Percentiles rank a stretch among this genome's conserved stretches.
Conservation (phyloP, 2,113 vertebrate species). For the Phalacrocorax brasilianus region DNA sequence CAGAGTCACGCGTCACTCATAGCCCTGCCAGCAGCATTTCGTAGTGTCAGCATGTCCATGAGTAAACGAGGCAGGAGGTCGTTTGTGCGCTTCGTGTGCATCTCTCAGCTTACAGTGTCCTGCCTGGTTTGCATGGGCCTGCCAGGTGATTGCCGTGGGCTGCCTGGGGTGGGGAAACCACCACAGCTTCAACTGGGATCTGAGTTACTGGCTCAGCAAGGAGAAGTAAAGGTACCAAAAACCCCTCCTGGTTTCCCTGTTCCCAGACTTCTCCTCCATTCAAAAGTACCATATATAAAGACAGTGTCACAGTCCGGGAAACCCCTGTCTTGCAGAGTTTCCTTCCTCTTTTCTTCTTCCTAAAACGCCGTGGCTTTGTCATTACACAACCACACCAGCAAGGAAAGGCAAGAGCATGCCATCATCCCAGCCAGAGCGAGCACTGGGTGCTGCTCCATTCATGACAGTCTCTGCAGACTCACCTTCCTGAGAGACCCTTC, state of each 20-base stretch:
- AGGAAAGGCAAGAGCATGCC: neutral
- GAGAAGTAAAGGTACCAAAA: slow-evolving; percentile 6
- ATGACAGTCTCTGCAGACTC: neutral
- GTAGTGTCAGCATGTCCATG: neutral
- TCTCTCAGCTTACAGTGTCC: neutral
- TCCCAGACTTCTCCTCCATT: slow-evolving; percentile 45
- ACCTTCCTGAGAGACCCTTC: accelerated
- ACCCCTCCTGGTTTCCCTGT: neutral
- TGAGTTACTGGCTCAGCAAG: neutral
- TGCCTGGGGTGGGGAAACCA: neutral
- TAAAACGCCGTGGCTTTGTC: neutral
- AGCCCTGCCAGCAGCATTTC: neutral
- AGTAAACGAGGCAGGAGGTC: neutral
- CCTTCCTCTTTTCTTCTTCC: slow-evolving; percentile 61
- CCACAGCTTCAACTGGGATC: neutral
- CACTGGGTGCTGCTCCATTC: neutral
- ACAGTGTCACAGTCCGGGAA: neutral
- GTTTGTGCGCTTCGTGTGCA: accelerated
- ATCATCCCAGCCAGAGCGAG: neutral
- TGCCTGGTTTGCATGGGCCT: accelerated
- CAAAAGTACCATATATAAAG: slow-evolving; percentile 8
- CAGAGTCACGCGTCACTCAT: accelerated
- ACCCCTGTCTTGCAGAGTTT: slow-evolving; percentile 50
- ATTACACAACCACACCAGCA: neutral
- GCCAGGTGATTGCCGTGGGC: accelerated